These are phyloP conservation scores for Synanthedon tipuliformis DNA, from an alignment of 2,888 invertebrate species.

Conservation along the genomic window DNA sequence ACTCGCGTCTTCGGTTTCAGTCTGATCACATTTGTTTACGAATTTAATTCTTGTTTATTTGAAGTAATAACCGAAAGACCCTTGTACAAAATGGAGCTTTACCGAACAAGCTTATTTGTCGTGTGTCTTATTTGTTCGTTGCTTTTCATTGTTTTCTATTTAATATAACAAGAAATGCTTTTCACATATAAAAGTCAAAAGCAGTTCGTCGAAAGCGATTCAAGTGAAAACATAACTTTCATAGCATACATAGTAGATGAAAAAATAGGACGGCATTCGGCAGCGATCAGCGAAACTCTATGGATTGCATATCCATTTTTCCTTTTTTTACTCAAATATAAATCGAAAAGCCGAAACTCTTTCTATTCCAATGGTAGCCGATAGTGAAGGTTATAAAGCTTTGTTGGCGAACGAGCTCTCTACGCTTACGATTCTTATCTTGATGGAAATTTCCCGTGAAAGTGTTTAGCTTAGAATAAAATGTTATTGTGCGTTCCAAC, in stretches of 20 bases:
- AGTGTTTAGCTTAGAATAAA: not conserved
- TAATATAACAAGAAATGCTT: not conserved
- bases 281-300: slow-evolving; percentile 2
- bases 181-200: not conserved
- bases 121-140: slow-evolving; percentile 34
- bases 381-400: not conserved
- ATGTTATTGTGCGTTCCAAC: too few relatives aligned
- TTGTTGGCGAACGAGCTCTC: not conserved
- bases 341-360: slow-evolving; percentile 5
- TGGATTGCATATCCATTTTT: slow-evolving; percentile 5
- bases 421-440: not conserved
- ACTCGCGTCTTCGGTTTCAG: too few relatives aligned
- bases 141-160: slow-evolving; percentile 39
- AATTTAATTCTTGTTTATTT: slow-evolving; percentile 13
- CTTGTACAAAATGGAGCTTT: slow-evolving; percentile 9
- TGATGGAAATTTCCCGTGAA: not conserved
- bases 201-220: not conserved
- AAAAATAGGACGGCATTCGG: not conserved
- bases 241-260: slow-evolving; percentile 1
- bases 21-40: not conserved
- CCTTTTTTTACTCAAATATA: slow-evolving; percentile 1
- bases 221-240: slow-evolving; percentile 3
- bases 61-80: slow-evolving; percentile 43
- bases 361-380: slow-evolving; percentile 2
- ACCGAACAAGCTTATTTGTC: slow-evolving; percentile 36